A percentile compares a stretch with the other conserved stretches of the same genome.
Conservation (phyloP, 1,140 invertebrate species). For the Hetaerina americana region DNA sequence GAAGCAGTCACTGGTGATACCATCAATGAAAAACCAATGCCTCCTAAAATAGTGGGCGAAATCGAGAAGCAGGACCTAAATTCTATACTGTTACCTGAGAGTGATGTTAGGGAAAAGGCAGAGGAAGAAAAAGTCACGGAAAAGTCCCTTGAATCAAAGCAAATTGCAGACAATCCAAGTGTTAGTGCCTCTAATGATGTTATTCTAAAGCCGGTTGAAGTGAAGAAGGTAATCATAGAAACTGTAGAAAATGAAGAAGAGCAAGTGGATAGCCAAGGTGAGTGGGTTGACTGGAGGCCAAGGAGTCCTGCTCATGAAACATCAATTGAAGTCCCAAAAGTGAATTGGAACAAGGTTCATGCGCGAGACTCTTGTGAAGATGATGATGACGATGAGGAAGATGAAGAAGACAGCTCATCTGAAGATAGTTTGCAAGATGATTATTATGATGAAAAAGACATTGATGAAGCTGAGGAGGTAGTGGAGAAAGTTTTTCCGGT, state of each 20-base stretch:
- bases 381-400: constrained; percentile 24
- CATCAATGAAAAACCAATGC: too few species aligned
- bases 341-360: constrained; percentile 24
- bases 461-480: constrained; percentile 4
- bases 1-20: neutral
- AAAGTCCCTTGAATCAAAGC: too few species aligned
- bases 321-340: constrained; percentile 45
- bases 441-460: constrained; percentile 1
- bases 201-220: neutral
- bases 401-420: constrained; percentile 25
- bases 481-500: neutral
- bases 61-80: too few species aligned
- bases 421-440: constrained; percentile 16
- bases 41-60: too few species aligned
- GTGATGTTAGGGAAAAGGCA: too few species aligned
- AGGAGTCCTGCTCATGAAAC: constrained; percentile 45
- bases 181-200: too few species aligned
- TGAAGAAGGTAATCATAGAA: neutral
- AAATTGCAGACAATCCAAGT: too few species aligned
- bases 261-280: neutral
- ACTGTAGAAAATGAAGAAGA: neutral
- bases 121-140: too few species aligned
- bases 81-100: too few species aligned
- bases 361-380: constrained; percentile 20
- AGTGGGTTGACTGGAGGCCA: constrained; percentile 28